Conservation (phyloP, 92 coral and sea anemone genomes). For the Zoanthus solanderi region DNA sequence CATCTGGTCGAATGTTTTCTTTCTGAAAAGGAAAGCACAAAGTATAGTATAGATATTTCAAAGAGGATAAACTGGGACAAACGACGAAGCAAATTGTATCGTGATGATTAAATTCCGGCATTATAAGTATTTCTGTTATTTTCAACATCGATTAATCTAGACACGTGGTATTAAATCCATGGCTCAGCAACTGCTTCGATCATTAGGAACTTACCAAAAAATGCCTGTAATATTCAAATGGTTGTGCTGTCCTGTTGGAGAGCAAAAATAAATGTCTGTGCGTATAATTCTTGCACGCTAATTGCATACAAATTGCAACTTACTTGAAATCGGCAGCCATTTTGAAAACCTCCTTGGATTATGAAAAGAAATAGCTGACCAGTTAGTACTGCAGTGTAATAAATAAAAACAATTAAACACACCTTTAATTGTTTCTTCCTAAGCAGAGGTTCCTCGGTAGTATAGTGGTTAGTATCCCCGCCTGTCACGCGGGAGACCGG, state of each 20-base stretch:
- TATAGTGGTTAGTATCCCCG: slow-evolving; percentile 98
- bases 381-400: no score
- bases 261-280: not conserved
- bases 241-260: slow-evolving; percentile 87
- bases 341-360: slow-evolving; percentile 11
- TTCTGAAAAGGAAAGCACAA: slow-evolving; percentile 59
- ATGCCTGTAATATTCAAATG: slow-evolving; percentile 90
- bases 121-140: no score
- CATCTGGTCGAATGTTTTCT: slow-evolving; percentile 94
- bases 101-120: no score
- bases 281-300: not conserved
- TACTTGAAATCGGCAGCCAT: slow-evolving; percentile 99
- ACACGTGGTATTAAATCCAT: not conserved
- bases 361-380: slow-evolving; percentile 35
- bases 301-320: slow-evolving; percentile 14
- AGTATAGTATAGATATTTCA: not conserved
- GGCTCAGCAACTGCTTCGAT: not conserved
- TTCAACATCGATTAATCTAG: not conserved
- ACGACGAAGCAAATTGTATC: not conserved
- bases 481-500: slow-evolving; percentile 99
- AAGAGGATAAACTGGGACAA: not conserved
- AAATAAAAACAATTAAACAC: no score
- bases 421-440: not conserved
- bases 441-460: slow-evolving; percentile 65
- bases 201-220: slow-evolving; percentile 76